Percentiles rank a stretch among this genome's conserved stretches.
Evolutionary conservation across 2,113 vertebrate genomes (phyloP).

Genomic region (Marmota monax): DNA sequence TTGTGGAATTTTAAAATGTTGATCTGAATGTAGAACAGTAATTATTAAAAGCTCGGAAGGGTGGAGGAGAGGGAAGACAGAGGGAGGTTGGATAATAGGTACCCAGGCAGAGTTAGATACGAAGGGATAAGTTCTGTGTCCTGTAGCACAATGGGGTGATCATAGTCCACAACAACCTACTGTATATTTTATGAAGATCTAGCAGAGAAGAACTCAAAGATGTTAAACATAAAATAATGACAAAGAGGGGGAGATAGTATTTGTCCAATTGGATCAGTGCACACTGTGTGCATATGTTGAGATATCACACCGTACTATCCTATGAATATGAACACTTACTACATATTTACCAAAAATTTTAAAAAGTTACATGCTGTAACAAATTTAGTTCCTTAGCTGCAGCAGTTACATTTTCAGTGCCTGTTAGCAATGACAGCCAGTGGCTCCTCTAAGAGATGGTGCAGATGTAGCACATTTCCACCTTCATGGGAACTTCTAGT

Average conservation of each 20-base stretch:
- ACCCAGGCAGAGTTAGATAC: background rate
- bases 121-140: background rate
- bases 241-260: background rate
- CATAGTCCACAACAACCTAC: background rate
- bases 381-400: background rate
- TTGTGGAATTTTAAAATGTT: background rate
- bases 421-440: rapidly evolving
- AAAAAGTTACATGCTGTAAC: background rate
- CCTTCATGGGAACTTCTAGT: background rate
- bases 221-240: background rate
- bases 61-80: background rate
- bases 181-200: background rate
- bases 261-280: background rate
- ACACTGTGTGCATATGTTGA: background rate
- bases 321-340: background rate
- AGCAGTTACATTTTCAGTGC: background rate
- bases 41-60: background rate
- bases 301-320: background rate
- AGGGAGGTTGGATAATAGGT: background rate
- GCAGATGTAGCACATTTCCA: background rate
- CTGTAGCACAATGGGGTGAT: background rate
- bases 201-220: background rate
- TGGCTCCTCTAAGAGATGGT: background rate
- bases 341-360: background rate
- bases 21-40: background rate